Percentiles rank a stretch among this genome's conserved stretches.
phyloP scores from a whole-genome alignment of 1,140 invertebrate species.

The Marisa cornuarietis region DNA sequence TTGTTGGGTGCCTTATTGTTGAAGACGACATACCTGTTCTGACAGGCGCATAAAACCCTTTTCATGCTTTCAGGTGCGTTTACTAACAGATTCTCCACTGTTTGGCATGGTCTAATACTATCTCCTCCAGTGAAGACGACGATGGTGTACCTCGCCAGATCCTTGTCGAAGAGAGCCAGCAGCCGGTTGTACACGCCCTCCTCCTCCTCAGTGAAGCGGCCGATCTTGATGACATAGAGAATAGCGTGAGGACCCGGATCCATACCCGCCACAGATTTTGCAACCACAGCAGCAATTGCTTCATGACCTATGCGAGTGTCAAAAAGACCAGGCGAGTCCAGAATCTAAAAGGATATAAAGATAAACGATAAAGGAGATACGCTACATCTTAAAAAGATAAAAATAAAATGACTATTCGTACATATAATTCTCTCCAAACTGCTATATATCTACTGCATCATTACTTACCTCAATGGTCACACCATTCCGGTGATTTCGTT shows the following conservation, averaged over 20 bases:
- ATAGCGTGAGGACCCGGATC: conserved; percentile 33
- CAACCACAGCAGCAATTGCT: conserved; percentile 11
- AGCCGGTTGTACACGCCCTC: conserved; percentile 13
- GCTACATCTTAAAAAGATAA: too few relatives aligned
- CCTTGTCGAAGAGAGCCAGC: conserved; percentile 22
- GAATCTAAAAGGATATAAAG: not conserved
- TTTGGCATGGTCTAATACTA: not conserved
- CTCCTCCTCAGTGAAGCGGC: conserved; percentile 28
- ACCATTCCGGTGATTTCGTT: too few relatives aligned
- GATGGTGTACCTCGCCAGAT: conserved; percentile 19
- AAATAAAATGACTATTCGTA: too few relatives aligned
- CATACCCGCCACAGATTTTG: conserved; percentile 24
- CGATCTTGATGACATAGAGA: conserved; percentile 17
- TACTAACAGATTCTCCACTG: not conserved
- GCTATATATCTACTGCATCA: rapidly evolving
- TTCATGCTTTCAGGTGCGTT: not conserved
- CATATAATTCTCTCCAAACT: too few relatives aligned
- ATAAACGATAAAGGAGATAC: too few relatives aligned
- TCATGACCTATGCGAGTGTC: conserved; percentile 23
- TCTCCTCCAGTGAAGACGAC: conserved; percentile 28
- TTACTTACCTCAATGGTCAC: too few relatives aligned
- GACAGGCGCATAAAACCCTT: not conserved
- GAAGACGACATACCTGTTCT: conserved; percentile 9
- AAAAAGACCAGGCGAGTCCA: conserved; percentile 31
- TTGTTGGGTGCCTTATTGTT: conserved; percentile 5